Base-by-base conservation (phyloP, 2,113 vertebrate species). In the Protomyctophum bolini region DNA sequence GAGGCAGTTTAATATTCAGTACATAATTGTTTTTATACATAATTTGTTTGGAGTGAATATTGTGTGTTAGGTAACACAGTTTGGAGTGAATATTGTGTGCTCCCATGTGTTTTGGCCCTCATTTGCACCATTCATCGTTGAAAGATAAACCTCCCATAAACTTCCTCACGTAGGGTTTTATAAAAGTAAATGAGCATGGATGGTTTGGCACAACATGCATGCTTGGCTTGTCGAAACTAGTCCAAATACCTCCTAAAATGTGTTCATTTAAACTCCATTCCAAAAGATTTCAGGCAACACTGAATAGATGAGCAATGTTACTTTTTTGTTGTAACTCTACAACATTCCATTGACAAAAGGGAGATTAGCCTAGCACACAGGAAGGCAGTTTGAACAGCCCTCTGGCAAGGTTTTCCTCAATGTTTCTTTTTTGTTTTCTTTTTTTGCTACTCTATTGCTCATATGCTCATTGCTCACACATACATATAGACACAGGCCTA, bases 261-360 rank as follows among this genome's bases (percentile, higher is more conserved):
- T 71, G 57, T 76, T 86, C 79, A 82, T 83, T 88, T 80, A 80
- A 85, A 89, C 76, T 64, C 4, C 12, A 14, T 68, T 80, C 70
- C 80, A 80, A 67, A 73, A 77, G 76, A 80, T 69, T 75, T 75
- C 76, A 88, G 87, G 76, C 80, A 70, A 28, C 47, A 8, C 28
- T 87, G 84, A 88, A 83, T 80, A 69, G 86, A 83, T 49, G 70
- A 83, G 83, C 84, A 89, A 86, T 75, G 70, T 70, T 84, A 84
- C 75, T 89, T 82, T 41, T 90, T 91, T 88, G 85, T 84, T 60
- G 68, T 79, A 82, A 87, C 77, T 89, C 68, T 83, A 59, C 75
- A 63, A 78, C 88, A 90, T 91, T 87, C 88, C 84, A 83, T 72
- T 45, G 66, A 91, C 90, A 91, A 91, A 91, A 84, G 87, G 78